Conservation (phyloP, 2,888 invertebrate species). For the Anticlea derivata region DNA sequence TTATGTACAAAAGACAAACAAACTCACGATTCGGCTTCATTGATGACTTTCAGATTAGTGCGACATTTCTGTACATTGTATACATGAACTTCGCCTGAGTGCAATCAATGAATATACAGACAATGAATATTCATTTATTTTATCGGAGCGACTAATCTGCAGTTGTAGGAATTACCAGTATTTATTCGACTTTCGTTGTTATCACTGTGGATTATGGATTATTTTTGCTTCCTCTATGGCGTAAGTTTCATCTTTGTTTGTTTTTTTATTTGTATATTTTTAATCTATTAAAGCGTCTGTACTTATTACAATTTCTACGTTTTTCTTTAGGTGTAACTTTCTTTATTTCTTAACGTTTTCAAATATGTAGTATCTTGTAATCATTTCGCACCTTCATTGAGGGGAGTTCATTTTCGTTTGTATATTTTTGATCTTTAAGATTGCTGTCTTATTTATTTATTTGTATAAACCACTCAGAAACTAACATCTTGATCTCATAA, state of each 20-base stretch:
- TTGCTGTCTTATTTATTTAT: too few species aligned
- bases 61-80: constrained; percentile 6
- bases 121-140: constrained; percentile 22
- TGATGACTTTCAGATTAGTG: background rate
- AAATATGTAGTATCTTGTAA: too few species aligned
- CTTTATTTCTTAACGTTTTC: too few species aligned
- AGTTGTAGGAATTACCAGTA: constrained; percentile 33
- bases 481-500: too few species aligned
- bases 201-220: constrained; percentile 36
- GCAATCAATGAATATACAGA: constrained; percentile 17
- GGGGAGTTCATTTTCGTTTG: constrained; percentile 13
- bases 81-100: constrained; percentile 22
- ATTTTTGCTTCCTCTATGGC: constrained; percentile 47
- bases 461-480: too few species aligned
- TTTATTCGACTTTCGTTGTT: constrained; percentile 42
- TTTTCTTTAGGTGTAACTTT: too few species aligned
- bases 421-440: background rate
- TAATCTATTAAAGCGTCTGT: too few species aligned
- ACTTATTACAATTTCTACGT: too few species aligned
- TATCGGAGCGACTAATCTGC: constrained; percentile 5
- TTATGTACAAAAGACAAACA: too few species aligned
- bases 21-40: constrained; percentile 1
- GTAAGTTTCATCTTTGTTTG: constrained; percentile 43
- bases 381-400: too few species aligned
- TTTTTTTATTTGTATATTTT: too few species aligned